Percentiles rank a stretch among this genome's conserved stretches.
phyloP scores from a whole-genome alignment of 2,113 vertebrate species.

The Rhynchomys soricoides region DNA sequence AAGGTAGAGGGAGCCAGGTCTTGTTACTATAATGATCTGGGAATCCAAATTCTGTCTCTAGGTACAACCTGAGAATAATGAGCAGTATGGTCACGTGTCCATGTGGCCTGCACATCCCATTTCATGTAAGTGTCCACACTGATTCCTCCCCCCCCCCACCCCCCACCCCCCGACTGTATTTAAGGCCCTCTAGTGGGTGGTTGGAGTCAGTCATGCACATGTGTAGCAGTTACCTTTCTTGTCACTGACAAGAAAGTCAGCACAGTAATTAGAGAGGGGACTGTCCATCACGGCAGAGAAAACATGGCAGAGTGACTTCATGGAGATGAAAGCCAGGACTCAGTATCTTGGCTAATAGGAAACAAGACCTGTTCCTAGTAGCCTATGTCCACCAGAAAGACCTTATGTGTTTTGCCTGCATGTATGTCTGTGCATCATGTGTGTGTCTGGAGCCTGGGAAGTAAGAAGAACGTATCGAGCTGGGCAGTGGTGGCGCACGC shows the following conservation, averaged over 20 bases:
- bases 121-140: conserved; percentile 79
- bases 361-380: neutral
- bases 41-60: conserved; percentile 68
- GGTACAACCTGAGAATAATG: conserved; percentile 84
- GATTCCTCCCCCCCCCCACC: neutral
- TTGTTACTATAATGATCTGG: neutral
- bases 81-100: conserved; percentile 82
- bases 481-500: no score
- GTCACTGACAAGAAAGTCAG: no score
- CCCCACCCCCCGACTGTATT: neutral
- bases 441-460: neutral
- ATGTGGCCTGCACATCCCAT: conserved; percentile 85
- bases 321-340: neutral
- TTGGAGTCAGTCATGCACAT: neutral
- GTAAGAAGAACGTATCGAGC: neutral
- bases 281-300: neutral
- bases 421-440: no score
- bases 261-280: neutral
- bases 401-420: neutral
- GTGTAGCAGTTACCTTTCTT: neutral
- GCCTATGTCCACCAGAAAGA: neutral
- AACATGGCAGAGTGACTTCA: neutral
- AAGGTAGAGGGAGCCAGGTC: neutral
- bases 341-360: neutral
- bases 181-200: neutral